Evolutionary conservation across 2,797 vertebrate genomes (phyloP), one percentile per base, ranked within the genome.

Genomic region (Ctenopoma multispine): DNA sequence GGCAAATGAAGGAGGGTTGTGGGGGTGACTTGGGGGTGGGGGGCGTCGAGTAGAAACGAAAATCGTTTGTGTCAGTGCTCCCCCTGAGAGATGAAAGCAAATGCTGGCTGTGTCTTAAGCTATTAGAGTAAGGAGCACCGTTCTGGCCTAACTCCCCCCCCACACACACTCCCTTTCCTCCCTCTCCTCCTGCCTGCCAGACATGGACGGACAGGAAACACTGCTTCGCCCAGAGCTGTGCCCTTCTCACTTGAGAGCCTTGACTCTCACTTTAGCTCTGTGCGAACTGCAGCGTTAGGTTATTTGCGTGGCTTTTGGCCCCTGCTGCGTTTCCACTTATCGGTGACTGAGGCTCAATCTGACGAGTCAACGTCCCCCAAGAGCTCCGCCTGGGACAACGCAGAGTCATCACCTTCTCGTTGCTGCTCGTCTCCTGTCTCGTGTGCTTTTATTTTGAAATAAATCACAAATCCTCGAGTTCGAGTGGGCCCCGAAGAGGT

Each of bases 21-120:
- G 38, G 11, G 38, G 11, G 38, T 14, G 38, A 12, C 11, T 14
- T 40, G 11, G 38, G 38, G 6, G 38, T 0, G 11, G 56, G 8
- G 29, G 38, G 17, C 38, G 56, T 23, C 10, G 36, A 34, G 10
- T 10, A 40, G 57, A 71, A 84, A 89, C 38, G 69, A 78, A 89
- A 92, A 93, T 93, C 46, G 77, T 87, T 92, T 90, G 89, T 94
- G 93, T 94, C 93, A 93, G 92, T 59, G 72, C 74, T 71, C 81
- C 94, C 90, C 89, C 77, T 75, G 88, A 91, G 92, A 94, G 90
- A 92, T 91, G 92, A 94, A 93, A 93, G 89, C 83, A 84, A 93
- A 93, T 80, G 85, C 90, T 93, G 92, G 66, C 78, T 82, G 85
- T 93, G 92, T 94, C 93, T 89, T 63, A 88, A 92, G 59, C 87